Evolutionary conservation across 2,113 vertebrate species (phyloP).

Genomic region (Gallinago paraguaiae): DNA sequence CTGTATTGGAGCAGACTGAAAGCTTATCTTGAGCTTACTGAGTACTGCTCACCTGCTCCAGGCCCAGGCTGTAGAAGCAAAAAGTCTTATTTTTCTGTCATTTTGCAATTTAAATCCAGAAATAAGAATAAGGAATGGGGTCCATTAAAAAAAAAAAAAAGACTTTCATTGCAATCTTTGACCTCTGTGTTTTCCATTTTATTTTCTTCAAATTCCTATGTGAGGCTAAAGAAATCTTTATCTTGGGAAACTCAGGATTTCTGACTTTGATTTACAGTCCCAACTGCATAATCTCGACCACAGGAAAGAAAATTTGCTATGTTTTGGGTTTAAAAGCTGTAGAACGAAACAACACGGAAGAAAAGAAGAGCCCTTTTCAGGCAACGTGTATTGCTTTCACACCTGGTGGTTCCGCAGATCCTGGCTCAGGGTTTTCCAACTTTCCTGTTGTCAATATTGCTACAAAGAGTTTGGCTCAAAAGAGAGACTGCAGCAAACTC

Average conservation of each 20-base stretch:
- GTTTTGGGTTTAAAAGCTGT: background rate
- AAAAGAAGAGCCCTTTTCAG: background rate
- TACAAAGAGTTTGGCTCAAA: background rate
- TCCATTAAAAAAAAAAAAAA: background rate
- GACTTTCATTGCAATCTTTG: background rate
- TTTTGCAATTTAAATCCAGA: background rate
- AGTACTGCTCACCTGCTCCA: background rate
- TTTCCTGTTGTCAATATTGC: background rate
- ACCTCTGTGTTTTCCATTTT: background rate
- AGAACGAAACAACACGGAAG: background rate
- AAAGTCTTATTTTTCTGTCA: background rate
- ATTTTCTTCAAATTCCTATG: background rate
- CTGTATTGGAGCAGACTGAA: background rate
- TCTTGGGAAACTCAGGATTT: background rate
- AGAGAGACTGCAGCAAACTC: background rate
- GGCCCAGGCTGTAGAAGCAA: background rate
- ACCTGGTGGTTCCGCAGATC: background rate
- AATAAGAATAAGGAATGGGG: background rate
- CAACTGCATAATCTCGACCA: background rate
- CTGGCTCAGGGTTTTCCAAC: background rate
- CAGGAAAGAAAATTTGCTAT: too few species aligned
- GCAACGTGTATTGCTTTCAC: rapidly evolving
- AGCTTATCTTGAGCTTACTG: background rate
- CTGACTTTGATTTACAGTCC: background rate
- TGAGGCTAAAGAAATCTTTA: background rate